Base-by-base conservation (phyloP, 2,113 vertebrate species). In the Pleuronectes platessa region DNA sequence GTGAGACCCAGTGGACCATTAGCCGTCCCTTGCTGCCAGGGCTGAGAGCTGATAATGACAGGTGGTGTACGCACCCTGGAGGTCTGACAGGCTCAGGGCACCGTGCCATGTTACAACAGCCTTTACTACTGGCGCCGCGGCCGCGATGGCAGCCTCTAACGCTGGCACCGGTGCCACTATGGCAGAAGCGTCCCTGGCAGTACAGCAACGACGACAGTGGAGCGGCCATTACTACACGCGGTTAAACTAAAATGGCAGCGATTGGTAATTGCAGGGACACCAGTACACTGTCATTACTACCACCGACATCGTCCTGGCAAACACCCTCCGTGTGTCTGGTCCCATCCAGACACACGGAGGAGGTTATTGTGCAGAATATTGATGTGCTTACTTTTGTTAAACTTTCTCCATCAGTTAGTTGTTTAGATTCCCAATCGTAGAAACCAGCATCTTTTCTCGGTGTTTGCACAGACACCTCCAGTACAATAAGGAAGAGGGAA, bases 1-100 rank as follows among this genome's bases (percentile, higher is more conserved):
- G 90, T 71, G 84, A 91, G 86, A 91, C 92, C 89, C 89, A 89
- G 82, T 71, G 78, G 90, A 90, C 90, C 87, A 90, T 92, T 91
- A 91, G 68, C 84, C 69, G 82, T 88, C 84, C n/a, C 47, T 31
- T 53, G 82, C 85, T 90, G 89, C 88, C 90, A 90, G 82, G 59
- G 69, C 81, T 69, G 83, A 83, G 82, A 86, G 79, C 81, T 86
- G 89, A 89, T 92, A 91, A 93, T 92, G 92, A 90, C 92, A 93
- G 89, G 88, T 91, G 90, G 90, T 79, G 88, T 63, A 82, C 86
- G 82, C 82, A 73, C 85, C 86, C 88, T 63, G 85, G 88, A 90
- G 87, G 83, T 88, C 89, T 91, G 90, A 93, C 90, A 90, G 86
- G 81, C 90, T 80, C 78, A 64, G 90, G 90, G 90, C 90, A 88